Conservation (phyloP, 2,797 vertebrate species). For the Kryptopterus vitreolus region DNA sequence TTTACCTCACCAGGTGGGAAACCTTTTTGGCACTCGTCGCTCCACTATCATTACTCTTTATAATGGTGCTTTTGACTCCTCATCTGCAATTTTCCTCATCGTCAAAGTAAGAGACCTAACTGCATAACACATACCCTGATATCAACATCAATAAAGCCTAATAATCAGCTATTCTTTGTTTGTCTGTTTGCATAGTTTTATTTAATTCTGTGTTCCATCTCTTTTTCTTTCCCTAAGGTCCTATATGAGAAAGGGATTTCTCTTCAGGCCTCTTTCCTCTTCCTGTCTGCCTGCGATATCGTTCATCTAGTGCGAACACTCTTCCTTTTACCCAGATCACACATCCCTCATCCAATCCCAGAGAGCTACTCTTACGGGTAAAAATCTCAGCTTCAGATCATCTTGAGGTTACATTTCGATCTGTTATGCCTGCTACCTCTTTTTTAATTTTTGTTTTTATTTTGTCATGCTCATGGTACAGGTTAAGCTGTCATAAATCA, state of each 20-base stretch:
- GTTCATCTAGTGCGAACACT: conserved; percentile 80
- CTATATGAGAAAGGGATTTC: conserved; percentile 74
- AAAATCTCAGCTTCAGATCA: conserved; percentile 22
- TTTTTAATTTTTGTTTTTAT: too few relatives aligned
- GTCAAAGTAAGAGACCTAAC: conserved; percentile 77
- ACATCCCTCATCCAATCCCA: conserved; percentile 81
- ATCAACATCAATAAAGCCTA: neutral
- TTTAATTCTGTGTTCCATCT: neutral
- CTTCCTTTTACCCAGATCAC: conserved; percentile 79
- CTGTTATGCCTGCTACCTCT: neutral
- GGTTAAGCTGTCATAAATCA: conserved; percentile 57
- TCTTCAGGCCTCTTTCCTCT: conserved; percentile 76
- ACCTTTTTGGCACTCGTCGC: conserved; percentile 83
- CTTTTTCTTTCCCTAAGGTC: conserved; percentile 67
- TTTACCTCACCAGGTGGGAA: conserved; percentile 76
- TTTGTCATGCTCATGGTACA: conserved; percentile 35
- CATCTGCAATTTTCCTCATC: conserved; percentile 81
- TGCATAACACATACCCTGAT: neutral
- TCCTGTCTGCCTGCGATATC: conserved; percentile 78
- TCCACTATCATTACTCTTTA: conserved; percentile 90
- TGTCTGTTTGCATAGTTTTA: neutral
- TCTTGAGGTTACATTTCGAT: neutral
- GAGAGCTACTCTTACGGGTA: conserved; percentile 81
- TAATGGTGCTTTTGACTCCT: conserved; percentile 90
- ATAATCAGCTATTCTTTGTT: neutral